Evolutionary conservation across 2,888 invertebrate genomes (phyloP).

Genomic region (Ennomos fuscantarius): DNA sequence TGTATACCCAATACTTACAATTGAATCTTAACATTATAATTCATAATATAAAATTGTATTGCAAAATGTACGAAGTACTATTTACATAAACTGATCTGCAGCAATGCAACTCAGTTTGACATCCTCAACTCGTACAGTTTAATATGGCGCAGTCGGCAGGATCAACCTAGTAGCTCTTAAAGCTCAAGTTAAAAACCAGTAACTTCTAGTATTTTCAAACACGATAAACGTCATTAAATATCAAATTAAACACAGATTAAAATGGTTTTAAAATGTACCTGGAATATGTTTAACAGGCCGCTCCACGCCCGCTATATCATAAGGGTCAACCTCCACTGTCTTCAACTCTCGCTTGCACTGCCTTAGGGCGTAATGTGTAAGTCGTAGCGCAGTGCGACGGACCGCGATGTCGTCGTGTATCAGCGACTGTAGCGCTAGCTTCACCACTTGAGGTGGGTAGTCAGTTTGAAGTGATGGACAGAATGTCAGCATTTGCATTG

Average conservation of each 20-base stretch:
- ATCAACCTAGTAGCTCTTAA: too few species aligned
- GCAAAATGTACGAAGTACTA: not conserved
- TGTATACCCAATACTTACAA: too few species aligned
- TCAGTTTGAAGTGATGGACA: constrained; percentile 89
- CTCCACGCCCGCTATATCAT: constrained; percentile 64
- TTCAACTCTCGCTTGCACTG: constrained; percentile 89
- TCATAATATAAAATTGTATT: not conserved
- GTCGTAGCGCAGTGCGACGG: constrained; percentile 88
- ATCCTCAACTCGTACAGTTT: too few species aligned
- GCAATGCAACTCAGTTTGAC: too few species aligned
- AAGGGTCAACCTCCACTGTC: constrained; percentile 86
- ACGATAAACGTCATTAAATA: too few species aligned
- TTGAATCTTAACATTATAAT: too few species aligned
- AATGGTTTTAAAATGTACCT: constrained; percentile 49
- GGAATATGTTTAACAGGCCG: constrained; percentile 63
- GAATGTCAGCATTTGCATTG: constrained; percentile 89
- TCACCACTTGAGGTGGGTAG: constrained; percentile 87
- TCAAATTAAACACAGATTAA: too few species aligned
- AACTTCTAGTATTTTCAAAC: too few species aligned
- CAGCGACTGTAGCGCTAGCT: constrained; percentile 87
- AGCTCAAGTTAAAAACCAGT: too few species aligned
- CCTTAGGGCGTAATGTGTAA: constrained; percentile 87
- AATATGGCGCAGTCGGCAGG: too few species aligned
- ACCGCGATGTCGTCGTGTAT: constrained; percentile 93
- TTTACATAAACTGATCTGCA: too few species aligned